phyloP scores from a whole-genome alignment of 2,113 vertebrate genomes.

The human region GRCh38 chr1:46665501-46666000 shows the following conservation, averaged over 20 bases:
- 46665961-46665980: constrained; percentile 88
- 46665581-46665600: constrained; percentile 6
- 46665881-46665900: background rate
- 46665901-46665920: constrained; percentile 88
- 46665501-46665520: background rate
- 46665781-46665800: constrained; percentile 15
- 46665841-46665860: background rate
- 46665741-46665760: background rate
- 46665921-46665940: constrained; percentile 89
- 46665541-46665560: background rate
- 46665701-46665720: background rate
- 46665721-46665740: background rate
- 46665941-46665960: constrained; percentile 89
- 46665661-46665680: background rate
- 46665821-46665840: background rate
- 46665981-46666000: constrained; percentile 88
- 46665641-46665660: background rate
- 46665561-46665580: background rate
- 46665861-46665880: background rate
- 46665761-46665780: background rate
- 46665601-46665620: background rate
- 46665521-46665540: background rate
- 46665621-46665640: background rate
- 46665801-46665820: background rate
- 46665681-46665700: background rate